Conservation (phyloP, 2,113 vertebrate species). For the Laticauda colubrina region DNA sequence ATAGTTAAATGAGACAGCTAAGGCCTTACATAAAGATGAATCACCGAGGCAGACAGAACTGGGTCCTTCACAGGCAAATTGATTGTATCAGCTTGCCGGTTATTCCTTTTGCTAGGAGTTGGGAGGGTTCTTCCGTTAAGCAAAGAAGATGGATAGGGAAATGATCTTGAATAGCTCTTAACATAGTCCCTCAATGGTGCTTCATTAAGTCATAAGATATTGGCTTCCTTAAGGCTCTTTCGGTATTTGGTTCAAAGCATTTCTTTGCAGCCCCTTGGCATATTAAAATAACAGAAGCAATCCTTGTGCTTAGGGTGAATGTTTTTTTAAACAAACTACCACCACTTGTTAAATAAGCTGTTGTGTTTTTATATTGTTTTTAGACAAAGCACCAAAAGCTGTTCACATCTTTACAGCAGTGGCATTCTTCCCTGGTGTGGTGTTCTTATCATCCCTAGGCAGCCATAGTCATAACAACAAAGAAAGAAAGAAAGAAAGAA, state of each 20-base stretch:
- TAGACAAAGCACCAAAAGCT: neutral
- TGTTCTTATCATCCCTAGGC: neutral
- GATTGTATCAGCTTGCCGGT: neutral
- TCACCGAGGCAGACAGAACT: neutral
- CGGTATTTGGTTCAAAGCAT: neutral
- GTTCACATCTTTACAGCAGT: neutral
- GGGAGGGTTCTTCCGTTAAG: neutral
- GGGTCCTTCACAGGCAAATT: neutral
- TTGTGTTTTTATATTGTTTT: neutral
- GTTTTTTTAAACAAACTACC: neutral
- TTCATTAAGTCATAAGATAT: neutral
- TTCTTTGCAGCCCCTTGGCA: neutral
- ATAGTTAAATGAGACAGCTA: neutral
- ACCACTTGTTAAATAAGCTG: neutral
- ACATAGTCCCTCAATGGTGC: neutral
- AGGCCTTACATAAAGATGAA: constrained; percentile 2
- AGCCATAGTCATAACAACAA: neutral
- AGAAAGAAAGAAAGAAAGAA: neutral
- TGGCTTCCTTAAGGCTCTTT: neutral
- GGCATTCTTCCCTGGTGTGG: neutral
- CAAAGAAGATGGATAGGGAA: neutral
- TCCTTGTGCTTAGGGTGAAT: neutral
- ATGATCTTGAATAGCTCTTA: neutral
- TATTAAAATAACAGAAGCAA: neutral
- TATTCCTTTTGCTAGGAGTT: neutral